Percentiles rank a stretch among this genome's conserved stretches.
phyloP scores from a whole-genome alignment of 2,888 invertebrate species.

The Cotesia congregata region DNA sequence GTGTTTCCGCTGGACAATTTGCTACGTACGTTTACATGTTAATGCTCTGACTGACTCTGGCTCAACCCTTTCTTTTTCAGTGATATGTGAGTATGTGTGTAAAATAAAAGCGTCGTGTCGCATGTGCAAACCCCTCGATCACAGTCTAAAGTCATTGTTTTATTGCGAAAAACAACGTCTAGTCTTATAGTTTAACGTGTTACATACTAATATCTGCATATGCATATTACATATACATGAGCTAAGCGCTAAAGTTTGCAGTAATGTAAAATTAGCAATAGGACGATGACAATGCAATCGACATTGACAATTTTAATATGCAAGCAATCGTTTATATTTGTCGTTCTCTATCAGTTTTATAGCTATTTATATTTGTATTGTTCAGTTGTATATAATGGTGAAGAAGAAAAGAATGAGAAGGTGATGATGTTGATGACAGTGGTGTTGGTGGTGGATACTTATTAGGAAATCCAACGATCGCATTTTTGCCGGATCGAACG shows the following conservation, averaged over 20 bases:
- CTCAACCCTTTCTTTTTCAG: background rate
- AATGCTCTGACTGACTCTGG: background rate
- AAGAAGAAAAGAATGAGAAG: background rate
- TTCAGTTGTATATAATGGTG: background rate
- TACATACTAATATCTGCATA: conserved; percentile 29
- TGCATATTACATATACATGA: background rate
- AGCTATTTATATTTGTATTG: background rate
- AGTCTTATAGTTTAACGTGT: conserved; percentile 26
- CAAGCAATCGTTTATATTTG: too few relatives aligned
- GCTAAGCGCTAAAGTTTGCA: background rate
- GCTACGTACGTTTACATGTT: background rate
- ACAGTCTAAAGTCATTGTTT: conserved; percentile 21
- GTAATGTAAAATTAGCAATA: background rate
- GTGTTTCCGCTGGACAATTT: conserved; percentile 45
- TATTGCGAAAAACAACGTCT: conserved; percentile 32
- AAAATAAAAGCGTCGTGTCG: background rate
- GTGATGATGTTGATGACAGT: background rate
- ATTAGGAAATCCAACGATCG: conserved; percentile 27
- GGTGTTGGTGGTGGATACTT: conserved; percentile 15
- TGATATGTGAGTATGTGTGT: conserved; percentile 16
- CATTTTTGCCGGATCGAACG: conserved; percentile 19
- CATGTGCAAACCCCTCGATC: conserved; percentile 16
- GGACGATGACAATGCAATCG: background rate
- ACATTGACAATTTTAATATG: background rate
- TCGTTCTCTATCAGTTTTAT: background rate